Base-by-base conservation (phyloP, 2,797 vertebrate species). In the Bufotes viridis region DNA sequence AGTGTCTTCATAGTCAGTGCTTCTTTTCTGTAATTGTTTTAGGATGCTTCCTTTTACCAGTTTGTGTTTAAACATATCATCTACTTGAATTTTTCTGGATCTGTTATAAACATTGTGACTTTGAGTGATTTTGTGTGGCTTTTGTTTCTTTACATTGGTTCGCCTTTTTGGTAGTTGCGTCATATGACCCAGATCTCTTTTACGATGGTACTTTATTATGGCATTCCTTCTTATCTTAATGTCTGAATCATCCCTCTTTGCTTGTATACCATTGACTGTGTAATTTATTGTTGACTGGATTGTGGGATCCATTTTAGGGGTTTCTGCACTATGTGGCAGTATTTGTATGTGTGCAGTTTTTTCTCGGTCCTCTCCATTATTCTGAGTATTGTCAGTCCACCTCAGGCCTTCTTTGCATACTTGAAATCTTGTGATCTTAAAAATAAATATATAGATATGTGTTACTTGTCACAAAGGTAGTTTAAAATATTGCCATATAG, bases 21-120 rank as follows among this genome's bases (percentile, higher is more conserved):
- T 88, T 67, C 87, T 78, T 84, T 88, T 88, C 22, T 88, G 65
- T 55, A 88, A 69, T 11, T 24, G 51, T 65, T 29, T 82, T 24
- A 24, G 55, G 22, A 17, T 12, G 6, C 51, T 65, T 34, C 34
- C 18, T 87, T 70, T 70, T 57, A 15, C 55, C 8, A 58, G 20
- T n/a, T 26, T 58, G 14, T 72, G 51, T 65, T 86, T 78, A 8
- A 51, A 12, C n/a, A 55, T 63, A 42, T 72, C 67, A 61, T 17
- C 13, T n/a, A 22, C 5, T 57, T n/a, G 51, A 18, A 14, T 78
- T 49, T 57, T 80, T 78, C 34, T 69, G 11, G 86, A 26, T 75
- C 14, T 81, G 24, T 87, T 81, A 29, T 75, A 49, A 72, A 26
- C 63, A 81, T 24, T 57, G 17, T 14, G 58, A 49, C 53, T 49